Base-by-base conservation (phyloP, 2,888 invertebrate species). In the Spilosoma lubricipeda region DNA sequence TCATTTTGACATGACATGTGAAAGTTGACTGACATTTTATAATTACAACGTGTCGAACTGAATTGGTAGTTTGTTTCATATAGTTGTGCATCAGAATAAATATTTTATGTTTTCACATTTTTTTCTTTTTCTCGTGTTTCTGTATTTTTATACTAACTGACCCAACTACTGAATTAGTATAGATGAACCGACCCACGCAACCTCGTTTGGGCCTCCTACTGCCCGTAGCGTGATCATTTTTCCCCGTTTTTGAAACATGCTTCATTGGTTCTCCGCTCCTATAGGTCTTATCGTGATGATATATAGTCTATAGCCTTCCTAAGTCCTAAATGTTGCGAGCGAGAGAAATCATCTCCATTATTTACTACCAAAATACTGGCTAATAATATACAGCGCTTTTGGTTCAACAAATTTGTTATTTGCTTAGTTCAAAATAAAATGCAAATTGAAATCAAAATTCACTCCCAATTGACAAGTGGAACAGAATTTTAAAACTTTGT, bases 381-480 rank as follows among this genome's bases (percentile, higher is more conserved):
- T 27, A 63, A 63, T 11, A 63, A 63, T 8, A 63, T 15, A 63
- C 5, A 63, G 30, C 30, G 27, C 30, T 30, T 18, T 2, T 48
- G 48, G 30, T 30, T 48, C 64, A 27, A 59, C 56, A 30, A 76
- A 79, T 70, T 73, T 74, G 73, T 66, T 23, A 83, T 76, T 81
- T 74, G 81, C 67, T 83, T 75, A 78, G 70, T 75, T 71, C n/a
- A n/a, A 72, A 81, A 78, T 75, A 83, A 78, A 81, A 78, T 81
- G 84, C 76, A 81, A 81, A 81, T 81, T 69, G 36, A 64, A 67
- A 76, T 67, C 74, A 81, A 81, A 69, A 71, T 48, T 75, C 73
- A 82, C 42, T 73, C 66, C 39, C 59, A 72, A 70, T 63, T 70
- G 59, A n/a, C 20, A 63, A 70, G 42, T 63, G 30, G 15, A 42